Percentiles rank a stretch among this genome's conserved stretches.
Conservation (phyloP, 2,113 vertebrate genomes). For the Chloropsis hardwickii region DNA sequence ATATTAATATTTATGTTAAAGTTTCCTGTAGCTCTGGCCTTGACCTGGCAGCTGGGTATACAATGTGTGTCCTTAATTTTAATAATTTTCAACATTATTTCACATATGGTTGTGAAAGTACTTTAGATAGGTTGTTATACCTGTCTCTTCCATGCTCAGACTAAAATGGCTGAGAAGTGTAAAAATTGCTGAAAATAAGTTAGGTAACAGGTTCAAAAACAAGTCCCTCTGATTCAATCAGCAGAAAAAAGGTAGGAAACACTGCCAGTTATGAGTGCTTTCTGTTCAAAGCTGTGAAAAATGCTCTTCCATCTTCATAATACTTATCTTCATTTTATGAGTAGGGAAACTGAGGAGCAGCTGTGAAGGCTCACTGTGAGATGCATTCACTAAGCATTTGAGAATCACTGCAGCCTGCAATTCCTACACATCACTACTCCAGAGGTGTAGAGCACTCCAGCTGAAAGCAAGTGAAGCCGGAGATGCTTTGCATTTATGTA, state of each 20-base stretch:
- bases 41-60: constrained; percentile 44
- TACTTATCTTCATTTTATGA: not conserved
- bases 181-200: not conserved
- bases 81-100: constrained; percentile 43
- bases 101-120: not conserved
- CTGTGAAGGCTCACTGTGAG: not conserved
- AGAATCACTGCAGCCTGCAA: not conserved
- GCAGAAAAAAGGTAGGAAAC: not conserved
- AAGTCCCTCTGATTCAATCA: not conserved
- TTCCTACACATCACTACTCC: not conserved
- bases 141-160: not conserved
- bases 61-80: constrained; percentile 49
- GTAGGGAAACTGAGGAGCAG: not conserved
- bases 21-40: constrained; percentile 37
- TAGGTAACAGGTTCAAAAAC: not conserved
- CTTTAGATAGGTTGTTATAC: not conserved
- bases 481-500: not conserved
- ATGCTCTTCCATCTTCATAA: not conserved
- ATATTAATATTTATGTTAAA: constrained; percentile 66
- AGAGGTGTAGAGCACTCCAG: not conserved
- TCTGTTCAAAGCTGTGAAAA: not conserved
- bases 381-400: not conserved
- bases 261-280: not conserved
- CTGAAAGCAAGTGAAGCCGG: not conserved
- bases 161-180: not conserved